A percentile compares a stretch with the other conserved stretches of the same genome.
Conservation (phyloP, 2,888 invertebrate species). For the Microplitis deprimator region DNA sequence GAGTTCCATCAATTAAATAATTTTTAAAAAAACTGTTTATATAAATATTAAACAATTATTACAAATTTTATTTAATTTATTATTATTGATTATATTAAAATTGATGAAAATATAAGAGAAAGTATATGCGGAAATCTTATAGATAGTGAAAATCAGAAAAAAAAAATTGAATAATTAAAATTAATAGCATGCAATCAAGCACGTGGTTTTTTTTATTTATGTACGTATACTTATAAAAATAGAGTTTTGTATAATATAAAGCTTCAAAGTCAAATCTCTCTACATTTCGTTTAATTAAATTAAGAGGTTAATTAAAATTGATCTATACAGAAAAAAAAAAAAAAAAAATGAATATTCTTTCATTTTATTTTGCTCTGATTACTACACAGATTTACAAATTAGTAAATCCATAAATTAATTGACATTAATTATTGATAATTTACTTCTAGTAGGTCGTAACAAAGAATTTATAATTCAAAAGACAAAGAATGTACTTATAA, state of each 20-base stretch:
- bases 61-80: background rate
- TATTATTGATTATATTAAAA: background rate
- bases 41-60: too few relatives aligned
- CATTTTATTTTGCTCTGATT: conserved; percentile 11
- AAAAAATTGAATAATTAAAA: conserved; percentile 20
- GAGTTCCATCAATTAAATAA: background rate
- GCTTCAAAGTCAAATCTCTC: background rate
- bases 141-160: conserved; percentile 6
- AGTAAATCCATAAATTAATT: background rate
- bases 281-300: conserved; percentile 1
- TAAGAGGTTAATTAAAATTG: conserved; percentile 21
- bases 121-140: background rate
- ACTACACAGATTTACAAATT: background rate
- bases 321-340: background rate
- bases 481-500: too few relatives aligned
- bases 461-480: too few relatives aligned
- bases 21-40: too few relatives aligned
- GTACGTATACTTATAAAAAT: background rate
- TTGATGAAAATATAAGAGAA: conserved; percentile 1
- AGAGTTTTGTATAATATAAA: background rate
- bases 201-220: background rate
- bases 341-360: conserved; percentile 21
- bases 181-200: conserved; percentile 26
- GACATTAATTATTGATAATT: background rate
- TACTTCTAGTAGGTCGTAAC: background rate